A percentile compares a stretch with the other conserved stretches of the same genome.
phyloP scores from a whole-genome alignment of 1,140 invertebrate genomes.

The Dendrolimus kikuchii region DNA sequence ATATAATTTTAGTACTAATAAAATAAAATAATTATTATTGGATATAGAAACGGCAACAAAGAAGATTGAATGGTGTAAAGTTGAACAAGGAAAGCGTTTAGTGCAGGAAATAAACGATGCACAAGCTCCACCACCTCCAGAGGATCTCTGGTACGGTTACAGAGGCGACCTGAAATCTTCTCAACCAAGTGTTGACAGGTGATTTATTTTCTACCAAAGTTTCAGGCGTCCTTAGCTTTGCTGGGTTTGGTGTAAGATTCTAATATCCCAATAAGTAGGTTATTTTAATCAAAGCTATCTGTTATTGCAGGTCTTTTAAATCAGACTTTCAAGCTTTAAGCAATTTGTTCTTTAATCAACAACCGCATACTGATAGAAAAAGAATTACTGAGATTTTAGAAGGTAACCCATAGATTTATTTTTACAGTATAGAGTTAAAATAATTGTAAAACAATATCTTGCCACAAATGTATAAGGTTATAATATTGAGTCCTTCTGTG shows the following conservation, averaged over 20 bases:
- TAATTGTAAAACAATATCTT: too few relatives aligned
- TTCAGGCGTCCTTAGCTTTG: background rate
- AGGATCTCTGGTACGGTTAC: conserved; percentile 35
- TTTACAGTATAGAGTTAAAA: background rate
- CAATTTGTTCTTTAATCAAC: conserved; percentile 45
- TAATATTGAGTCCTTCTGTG: too few relatives aligned
- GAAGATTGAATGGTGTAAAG: conserved; percentile 48
- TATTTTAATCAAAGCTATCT: background rate
- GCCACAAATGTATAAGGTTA: too few relatives aligned
- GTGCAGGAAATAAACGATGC: conserved; percentile 51
- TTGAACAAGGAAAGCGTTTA: conserved; percentile 29
- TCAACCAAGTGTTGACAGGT: background rate
- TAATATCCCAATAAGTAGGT: background rate
- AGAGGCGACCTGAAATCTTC: conserved; percentile 15
- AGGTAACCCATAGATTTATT: conserved; percentile 13
- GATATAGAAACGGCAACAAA: conserved; percentile 19
- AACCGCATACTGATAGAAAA: conserved; percentile 24
- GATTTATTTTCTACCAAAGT: background rate
- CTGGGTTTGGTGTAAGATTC: background rate
- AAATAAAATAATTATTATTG: background rate
- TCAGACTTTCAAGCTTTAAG: conserved; percentile 36
- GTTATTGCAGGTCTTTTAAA: conserved; percentile 27
- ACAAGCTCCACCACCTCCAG: conserved; percentile 9
- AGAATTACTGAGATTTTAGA: conserved; percentile 16
- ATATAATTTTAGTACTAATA: conserved; percentile 1